Percentiles rank a stretch among this genome's conserved stretches.
Evolutionary conservation across 1,140 invertebrate genomes (phyloP).

Genomic region (Anadara kagoshimensis): DNA sequence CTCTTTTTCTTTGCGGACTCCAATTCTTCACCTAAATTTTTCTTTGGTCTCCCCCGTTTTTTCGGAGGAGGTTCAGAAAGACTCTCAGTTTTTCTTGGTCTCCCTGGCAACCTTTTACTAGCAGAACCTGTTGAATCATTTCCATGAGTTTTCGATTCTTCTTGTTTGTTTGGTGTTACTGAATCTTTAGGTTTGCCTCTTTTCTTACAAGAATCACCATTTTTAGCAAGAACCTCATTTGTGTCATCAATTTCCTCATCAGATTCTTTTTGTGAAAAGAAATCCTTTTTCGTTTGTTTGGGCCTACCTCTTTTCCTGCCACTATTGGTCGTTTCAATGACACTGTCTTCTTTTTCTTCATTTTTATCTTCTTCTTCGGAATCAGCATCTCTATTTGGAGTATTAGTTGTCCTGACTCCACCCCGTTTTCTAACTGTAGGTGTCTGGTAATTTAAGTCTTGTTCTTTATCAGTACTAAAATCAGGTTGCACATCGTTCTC

Average conservation of each 20-base stretch:
- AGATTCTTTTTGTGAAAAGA: background rate
- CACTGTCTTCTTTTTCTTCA: background rate
- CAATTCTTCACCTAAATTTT: no score
- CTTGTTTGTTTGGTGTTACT: no score
- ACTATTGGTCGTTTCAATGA: background rate
- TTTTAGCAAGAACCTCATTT: background rate
- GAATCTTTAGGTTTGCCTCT: no score
- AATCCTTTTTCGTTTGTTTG: background rate
- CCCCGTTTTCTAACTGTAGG: background rate
- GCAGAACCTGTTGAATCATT: no score
- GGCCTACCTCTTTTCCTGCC: slow-evolving; percentile 1
- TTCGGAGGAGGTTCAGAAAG: no score
- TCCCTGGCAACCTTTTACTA: no score
- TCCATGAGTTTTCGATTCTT: no score
- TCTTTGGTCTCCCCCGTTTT: no score
- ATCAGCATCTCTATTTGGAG: background rate
- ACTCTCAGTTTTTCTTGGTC: no score
- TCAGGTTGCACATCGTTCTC: background rate
- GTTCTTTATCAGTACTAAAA: background rate
- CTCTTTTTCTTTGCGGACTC: no score
- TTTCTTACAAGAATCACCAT: no score
- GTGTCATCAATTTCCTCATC: background rate
- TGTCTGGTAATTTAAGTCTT: background rate
- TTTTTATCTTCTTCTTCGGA: background rate
- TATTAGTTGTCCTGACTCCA: background rate